phyloP scores from a whole-genome alignment of 2,888 invertebrate genomes.

The Julus scandinavius region DNA sequence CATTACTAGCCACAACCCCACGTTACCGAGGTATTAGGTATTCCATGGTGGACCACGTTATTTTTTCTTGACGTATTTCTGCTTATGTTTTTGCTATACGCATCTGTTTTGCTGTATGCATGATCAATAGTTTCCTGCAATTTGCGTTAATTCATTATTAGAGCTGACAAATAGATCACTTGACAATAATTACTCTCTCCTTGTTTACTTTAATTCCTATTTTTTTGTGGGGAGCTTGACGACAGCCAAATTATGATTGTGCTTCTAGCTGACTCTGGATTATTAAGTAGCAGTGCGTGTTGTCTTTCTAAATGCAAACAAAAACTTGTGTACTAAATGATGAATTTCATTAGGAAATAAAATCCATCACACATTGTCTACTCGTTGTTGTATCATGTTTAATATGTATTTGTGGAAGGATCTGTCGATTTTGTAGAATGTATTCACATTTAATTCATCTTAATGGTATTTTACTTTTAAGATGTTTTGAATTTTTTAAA shows the following conservation, averaged over 20 bases:
- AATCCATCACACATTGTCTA: neutral
- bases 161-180: slow-evolving; percentile 1
- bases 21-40: neutral
- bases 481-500: no score
- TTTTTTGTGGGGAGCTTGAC: neutral
- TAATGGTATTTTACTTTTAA: neutral
- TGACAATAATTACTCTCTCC: neutral
- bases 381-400: no score
- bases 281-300: neutral
- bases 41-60: neutral
- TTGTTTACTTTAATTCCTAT: neutral
- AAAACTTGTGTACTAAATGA: neutral
- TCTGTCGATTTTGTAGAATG: neutral
- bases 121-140: neutral
- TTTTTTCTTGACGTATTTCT: neutral
- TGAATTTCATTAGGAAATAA: neutral
- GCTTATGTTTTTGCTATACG: neutral
- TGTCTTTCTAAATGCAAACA: neutral
- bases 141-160: slow-evolving; percentile 1
- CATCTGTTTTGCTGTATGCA: neutral
- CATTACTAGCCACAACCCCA: slow-evolving; percentile 7
- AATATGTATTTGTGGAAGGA: no score
- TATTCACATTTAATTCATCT: no score
- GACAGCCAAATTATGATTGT: slow-evolving; percentile 1
- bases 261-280: neutral